These are phyloP conservation scores for Melanotaenia nigrans DNA, from an alignment of 2,797 vertebrate genomes.

Conservation along the genomic window DNA sequence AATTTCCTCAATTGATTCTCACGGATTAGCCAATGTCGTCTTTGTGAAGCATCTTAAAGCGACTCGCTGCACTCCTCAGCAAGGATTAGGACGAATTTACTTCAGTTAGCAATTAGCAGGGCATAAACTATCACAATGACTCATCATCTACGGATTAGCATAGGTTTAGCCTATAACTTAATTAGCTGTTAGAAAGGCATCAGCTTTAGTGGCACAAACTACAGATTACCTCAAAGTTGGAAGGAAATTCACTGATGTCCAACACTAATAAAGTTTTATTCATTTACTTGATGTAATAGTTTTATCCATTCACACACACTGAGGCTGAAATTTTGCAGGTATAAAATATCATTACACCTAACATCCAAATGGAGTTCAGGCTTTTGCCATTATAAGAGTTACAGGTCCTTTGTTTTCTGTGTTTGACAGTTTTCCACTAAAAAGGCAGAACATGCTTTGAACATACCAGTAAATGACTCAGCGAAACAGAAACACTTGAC, in stretches of 20 bases:
- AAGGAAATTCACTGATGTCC: background rate
- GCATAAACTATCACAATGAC: conserved; percentile 29
- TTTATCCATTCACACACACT: background rate
- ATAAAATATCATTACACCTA: background rate
- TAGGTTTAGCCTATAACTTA: conserved; percentile 40
- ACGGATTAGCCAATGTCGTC: conserved; percentile 57
- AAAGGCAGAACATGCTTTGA: conserved; percentile 4
- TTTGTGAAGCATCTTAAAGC: conserved; percentile 31
- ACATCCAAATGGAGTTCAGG: background rate
- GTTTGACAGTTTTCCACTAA: background rate
- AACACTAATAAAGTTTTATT: background rate
- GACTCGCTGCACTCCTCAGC: conserved; percentile 31
- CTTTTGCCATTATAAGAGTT: background rate
- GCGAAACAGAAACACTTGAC: conserved; percentile 44
- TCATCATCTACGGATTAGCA: conserved; percentile 51
- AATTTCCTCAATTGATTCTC: conserved; percentile 50
- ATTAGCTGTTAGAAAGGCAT: conserved; percentile 46
- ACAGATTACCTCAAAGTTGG: conserved; percentile 42
- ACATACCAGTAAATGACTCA: conserved; percentile 37
- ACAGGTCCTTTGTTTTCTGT: background rate
- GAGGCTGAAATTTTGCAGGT: background rate
- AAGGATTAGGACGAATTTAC: conserved; percentile 58
- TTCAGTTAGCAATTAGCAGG: conserved; percentile 49
- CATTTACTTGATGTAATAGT: background rate
- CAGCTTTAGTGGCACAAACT: conserved; percentile 52